phyloP scores from a whole-genome alignment of 2,888 invertebrate species.

The Ormia ochracea region DNA sequence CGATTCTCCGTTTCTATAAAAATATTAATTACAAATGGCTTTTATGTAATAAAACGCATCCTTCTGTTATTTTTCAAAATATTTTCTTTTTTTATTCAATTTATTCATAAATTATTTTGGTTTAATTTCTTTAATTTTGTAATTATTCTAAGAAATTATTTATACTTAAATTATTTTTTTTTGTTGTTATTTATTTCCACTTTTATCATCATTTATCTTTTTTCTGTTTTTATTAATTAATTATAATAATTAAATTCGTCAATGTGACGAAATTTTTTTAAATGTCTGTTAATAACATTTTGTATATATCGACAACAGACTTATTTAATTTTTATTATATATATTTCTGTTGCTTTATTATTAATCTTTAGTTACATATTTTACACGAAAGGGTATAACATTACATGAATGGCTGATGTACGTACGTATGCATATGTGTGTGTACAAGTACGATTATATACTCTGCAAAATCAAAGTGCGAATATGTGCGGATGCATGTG shows the following conservation, averaged over 20 bases:
- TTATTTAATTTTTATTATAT: conserved; percentile 63
- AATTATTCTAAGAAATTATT: conserved; percentile 60
- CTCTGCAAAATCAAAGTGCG: too few species aligned
- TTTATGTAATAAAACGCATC: conserved; percentile 15
- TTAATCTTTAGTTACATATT: conserved; percentile 33
- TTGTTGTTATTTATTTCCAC: conserved; percentile 41
- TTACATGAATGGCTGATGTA: not conserved
- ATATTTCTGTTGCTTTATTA: conserved; percentile 5
- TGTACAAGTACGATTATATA: too few species aligned
- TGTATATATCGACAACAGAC: conserved; percentile 75
- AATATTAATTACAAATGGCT: too few species aligned
- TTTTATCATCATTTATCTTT: conserved; percentile 34
- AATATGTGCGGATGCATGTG: not conserved
- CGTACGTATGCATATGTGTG: not conserved
- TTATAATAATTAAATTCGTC: conserved; percentile 75
- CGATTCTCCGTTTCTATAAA: too few species aligned
- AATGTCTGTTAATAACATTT: conserved; percentile 75
- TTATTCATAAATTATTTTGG: conserved; percentile 58
- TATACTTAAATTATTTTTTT: conserved; percentile 51
- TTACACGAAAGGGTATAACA: conserved; percentile 31
- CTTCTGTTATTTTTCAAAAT: conserved; percentile 58
- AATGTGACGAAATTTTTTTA: conserved; percentile 77
- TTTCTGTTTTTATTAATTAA: conserved; percentile 62
- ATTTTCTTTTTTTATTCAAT: conserved; percentile 59
- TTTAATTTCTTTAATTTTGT: conserved; percentile 48